These are phyloP conservation scores for Paguma larvata DNA, from an alignment of 2,797 vertebrate species.

Conservation along the genomic window DNA sequence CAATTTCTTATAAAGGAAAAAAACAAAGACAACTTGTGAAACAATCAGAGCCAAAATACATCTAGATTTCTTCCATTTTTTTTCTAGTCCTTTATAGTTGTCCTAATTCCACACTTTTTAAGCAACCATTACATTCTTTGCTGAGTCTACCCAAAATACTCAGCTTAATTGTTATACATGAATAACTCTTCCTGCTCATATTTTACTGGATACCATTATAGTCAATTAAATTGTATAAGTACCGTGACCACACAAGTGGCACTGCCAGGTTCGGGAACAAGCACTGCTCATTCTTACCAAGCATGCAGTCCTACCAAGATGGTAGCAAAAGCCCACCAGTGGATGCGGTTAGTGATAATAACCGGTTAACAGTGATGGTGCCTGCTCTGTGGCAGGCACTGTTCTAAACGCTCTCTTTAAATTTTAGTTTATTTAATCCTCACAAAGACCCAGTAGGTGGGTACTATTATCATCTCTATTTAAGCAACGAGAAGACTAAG, in stretches of 20 bases:
- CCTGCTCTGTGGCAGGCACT: neutral
- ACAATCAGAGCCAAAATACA: neutral
- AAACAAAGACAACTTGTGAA: neutral
- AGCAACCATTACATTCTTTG: neutral
- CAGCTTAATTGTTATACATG: slow-evolving; percentile 6
- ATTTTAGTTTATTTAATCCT: neutral
- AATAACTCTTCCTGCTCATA: neutral
- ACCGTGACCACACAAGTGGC: neutral
- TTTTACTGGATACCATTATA: neutral
- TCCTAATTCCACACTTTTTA: slow-evolving; percentile 39
- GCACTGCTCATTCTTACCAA: neutral
- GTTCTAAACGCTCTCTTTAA: neutral
- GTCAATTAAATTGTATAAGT: neutral
- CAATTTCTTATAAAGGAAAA: slow-evolving; percentile 17
- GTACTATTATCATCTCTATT: neutral
- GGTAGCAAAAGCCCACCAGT: neutral
- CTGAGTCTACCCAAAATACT: slow-evolving; percentile 40
- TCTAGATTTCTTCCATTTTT: neutral
- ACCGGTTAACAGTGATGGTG: neutral
- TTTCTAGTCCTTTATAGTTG: neutral
- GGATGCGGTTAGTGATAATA: neutral
- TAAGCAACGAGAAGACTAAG: neutral
- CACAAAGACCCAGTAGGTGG: neutral
- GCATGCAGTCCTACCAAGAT: neutral
- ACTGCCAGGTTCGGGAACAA: neutral